Evolutionary conservation across 1,140 invertebrate species (phyloP).

Genomic region (Ptiloglossa arizonensis): DNA sequence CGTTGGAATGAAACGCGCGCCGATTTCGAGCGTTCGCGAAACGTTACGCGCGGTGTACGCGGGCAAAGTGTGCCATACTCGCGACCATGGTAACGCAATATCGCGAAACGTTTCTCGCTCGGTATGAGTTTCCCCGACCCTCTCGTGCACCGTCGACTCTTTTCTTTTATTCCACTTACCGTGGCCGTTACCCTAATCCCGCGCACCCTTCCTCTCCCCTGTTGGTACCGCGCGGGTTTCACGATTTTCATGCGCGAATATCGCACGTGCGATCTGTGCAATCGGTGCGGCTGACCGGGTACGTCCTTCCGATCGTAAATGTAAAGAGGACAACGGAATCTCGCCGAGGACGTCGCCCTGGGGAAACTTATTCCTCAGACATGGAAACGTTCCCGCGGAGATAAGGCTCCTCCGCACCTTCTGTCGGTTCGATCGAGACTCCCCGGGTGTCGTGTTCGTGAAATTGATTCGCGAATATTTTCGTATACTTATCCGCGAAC

Average conservation of each 20-base stretch:
- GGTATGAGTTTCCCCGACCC: conserved; percentile 28
- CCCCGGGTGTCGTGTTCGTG: neutral
- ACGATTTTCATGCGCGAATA: conserved; percentile 55
- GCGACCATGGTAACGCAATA: conserved; percentile 35
- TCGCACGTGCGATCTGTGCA: conserved; percentile 55
- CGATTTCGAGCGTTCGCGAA: neutral
- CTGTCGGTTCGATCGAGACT: neutral
- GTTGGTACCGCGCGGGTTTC: conserved; percentile 42
- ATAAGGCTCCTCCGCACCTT: conserved; percentile 16
- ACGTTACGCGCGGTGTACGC: neutral
- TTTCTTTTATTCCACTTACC: conserved; percentile 45
- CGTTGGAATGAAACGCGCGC: neutral
- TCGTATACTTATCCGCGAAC: neutral
- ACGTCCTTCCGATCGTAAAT: conserved; percentile 47
- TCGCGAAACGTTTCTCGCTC: conserved; percentile 27
- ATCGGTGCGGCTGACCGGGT: conserved; percentile 50
- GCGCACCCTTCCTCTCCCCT: conserved; percentile 34
- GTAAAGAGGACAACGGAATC: conserved; percentile 38
- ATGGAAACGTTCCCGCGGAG: conserved; percentile 7
- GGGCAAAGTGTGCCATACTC: conserved; percentile 4
- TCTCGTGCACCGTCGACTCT: neutral
- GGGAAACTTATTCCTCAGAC: conserved; percentile 15
- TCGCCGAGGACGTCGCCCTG: conserved; percentile 19
- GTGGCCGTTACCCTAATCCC: conserved; percentile 50
- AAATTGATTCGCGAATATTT: neutral